A percentile compares a stretch with the other conserved stretches of the same genome.
Conservation (phyloP, 2,797 vertebrate species). For the Coranthus polyacanthus region DNA sequence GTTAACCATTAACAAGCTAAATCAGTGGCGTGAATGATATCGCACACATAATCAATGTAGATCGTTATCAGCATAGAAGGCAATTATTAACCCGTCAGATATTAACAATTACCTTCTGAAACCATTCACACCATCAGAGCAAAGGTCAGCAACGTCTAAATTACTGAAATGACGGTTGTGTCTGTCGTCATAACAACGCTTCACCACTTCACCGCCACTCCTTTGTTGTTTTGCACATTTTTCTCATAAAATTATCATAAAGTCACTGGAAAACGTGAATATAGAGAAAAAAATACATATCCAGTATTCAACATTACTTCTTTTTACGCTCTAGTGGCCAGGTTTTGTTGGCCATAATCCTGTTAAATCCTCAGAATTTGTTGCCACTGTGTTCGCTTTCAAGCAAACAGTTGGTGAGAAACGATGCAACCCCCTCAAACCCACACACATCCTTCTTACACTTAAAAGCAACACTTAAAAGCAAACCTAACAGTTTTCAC, state of each 20-base stretch:
- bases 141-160: background rate
- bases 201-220: no score
- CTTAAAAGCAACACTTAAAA: slow-evolving; percentile 11
- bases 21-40: no score
- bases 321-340: background rate
- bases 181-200: background rate
- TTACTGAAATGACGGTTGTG: slow-evolving; percentile 1
- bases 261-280: background rate
- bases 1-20: no score
- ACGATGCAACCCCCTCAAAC: slow-evolving; percentile 30
- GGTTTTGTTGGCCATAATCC: slow-evolving; percentile 20
- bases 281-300: background rate
- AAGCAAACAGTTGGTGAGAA: slow-evolving; percentile 49
- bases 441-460: slow-evolving; percentile 40
- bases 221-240: no score
- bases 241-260: no score
- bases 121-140: background rate
- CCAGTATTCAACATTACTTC: no score
- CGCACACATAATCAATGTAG: no score
- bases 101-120: background rate
- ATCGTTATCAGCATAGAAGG: background rate
- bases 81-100: background rate
- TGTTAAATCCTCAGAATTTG: slow-evolving; percentile 12
- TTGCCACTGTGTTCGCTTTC: slow-evolving; percentile 17
- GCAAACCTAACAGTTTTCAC: slow-evolving; percentile 22